phyloP scores from a whole-genome alignment of 2,113 vertebrate genomes.

The Pseudopodoces humilis region DNA sequence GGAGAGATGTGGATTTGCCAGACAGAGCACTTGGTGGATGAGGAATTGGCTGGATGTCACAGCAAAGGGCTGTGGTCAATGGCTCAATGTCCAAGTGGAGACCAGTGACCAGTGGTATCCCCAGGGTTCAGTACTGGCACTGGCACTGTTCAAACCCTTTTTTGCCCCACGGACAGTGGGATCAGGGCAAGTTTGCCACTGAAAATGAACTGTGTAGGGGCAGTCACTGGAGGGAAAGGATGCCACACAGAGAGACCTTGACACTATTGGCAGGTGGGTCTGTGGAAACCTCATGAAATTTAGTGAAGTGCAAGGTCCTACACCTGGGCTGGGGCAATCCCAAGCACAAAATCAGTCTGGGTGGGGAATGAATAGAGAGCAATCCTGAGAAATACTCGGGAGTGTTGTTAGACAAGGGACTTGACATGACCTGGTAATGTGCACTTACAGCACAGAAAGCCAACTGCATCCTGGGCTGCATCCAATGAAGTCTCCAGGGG shows the following conservation, averaged over 20 bases:
- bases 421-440: fast-evolving
- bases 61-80: too few species aligned
- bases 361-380: background rate
- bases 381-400: background rate
- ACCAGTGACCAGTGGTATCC: background rate
- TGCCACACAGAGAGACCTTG: background rate
- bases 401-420: background rate
- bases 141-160: background rate
- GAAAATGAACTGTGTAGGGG: too few species aligned
- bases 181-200: background rate
- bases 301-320: background rate
- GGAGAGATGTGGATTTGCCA: background rate
- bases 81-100: background rate
- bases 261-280: background rate
- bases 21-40: background rate
- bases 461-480: background rate
- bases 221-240: background rate
- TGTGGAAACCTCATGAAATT: background rate
- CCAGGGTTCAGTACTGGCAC: background rate
- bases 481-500: background rate
- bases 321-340: background rate
- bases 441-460: background rate
- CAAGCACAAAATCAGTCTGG: background rate
- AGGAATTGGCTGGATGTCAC: background rate
- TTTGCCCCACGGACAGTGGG: background rate